Conservation (phyloP, 2,797 vertebrate genomes). For the Aselliscus stoliczkanus region DNA sequence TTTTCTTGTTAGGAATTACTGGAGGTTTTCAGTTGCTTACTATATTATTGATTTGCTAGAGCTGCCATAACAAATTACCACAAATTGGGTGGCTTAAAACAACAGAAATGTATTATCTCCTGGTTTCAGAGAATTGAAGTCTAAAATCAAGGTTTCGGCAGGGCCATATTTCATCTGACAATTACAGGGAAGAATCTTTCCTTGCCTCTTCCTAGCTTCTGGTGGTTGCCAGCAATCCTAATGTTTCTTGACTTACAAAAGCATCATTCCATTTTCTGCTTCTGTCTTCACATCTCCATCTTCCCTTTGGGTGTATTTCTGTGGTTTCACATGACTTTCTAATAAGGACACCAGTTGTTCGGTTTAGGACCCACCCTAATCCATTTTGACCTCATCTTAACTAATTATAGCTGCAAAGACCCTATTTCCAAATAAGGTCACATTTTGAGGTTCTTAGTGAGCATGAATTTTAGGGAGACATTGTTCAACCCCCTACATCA, state of each 20-base stretch:
- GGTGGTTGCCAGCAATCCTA: not conserved
- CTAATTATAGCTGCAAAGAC: not conserved
- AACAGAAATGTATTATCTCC: not conserved
- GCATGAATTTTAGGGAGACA: not conserved
- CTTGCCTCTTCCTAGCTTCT: not conserved
- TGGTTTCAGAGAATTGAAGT: not conserved
- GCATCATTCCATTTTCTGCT: not conserved
- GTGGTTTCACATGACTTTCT: not conserved
- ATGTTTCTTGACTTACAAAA: not conserved
- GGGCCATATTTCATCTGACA: not conserved
- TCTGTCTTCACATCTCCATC: not conserved
- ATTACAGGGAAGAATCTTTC: not conserved
- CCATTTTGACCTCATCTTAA: not conserved
- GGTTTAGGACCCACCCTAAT: not conserved
- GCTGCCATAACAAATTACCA: not conserved
- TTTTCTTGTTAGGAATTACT: not conserved
- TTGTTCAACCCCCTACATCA: not conserved
- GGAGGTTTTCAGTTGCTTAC: not conserved
- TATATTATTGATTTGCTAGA: not conserved
- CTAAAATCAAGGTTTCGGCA: not conserved
- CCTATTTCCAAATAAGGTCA: slow-evolving; percentile 9
- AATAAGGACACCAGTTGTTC: not conserved
- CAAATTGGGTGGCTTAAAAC: not conserved
- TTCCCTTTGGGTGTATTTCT: not conserved
- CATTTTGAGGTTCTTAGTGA: not conserved